Evolutionary conservation across 2,113 vertebrate species (phyloP).

Genomic region (Phycodurus eques): DNA sequence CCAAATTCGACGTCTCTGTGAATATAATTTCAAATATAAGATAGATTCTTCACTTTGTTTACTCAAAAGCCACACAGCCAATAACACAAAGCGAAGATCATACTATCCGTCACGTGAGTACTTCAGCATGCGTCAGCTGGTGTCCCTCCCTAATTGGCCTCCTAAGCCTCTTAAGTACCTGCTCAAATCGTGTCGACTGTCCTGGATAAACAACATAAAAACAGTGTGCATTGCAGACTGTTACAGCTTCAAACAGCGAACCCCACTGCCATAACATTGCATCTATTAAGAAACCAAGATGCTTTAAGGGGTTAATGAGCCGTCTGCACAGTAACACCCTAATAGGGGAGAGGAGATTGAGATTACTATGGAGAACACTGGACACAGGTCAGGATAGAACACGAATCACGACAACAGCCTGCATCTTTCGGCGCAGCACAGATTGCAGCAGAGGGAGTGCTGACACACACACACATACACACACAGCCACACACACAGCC

Average conservation of each 20-base stretch:
- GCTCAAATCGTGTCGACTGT: conserved; percentile 43
- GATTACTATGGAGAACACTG: conserved; percentile 44
- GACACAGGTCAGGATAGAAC: conserved; percentile 36
- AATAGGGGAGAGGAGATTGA: conserved; percentile 26
- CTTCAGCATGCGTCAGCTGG: conserved; percentile 50
- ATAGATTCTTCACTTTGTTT: conserved; percentile 38
- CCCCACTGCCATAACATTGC: conserved; percentile 4
- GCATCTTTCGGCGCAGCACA: conserved; percentile 14
- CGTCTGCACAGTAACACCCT: conserved; percentile 15
- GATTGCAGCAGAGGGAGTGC: conserved; percentile 14
- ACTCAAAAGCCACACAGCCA: conserved; percentile 42
- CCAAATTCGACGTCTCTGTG: conserved; percentile 4
- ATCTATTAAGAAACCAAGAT: conserved; percentile 15
- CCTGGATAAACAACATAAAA: conserved; percentile 61
- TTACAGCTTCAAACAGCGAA: conserved; percentile 11
- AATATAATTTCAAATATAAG: conserved; percentile 16
- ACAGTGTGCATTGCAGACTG: conserved; percentile 27
- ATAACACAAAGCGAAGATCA: conserved; percentile 52
- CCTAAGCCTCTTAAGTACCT: conserved; percentile 71
- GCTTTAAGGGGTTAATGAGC: conserved; percentile 38
- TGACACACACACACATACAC: conserved; percentile 6
- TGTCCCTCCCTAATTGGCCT: conserved; percentile 64
- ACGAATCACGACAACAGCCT: conserved; percentile 45
- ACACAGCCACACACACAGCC: neutral
- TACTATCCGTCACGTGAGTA: conserved; percentile 54